Base-by-base conservation (phyloP, 2,113 vertebrate genomes). In the Ailurus styani region DNA sequence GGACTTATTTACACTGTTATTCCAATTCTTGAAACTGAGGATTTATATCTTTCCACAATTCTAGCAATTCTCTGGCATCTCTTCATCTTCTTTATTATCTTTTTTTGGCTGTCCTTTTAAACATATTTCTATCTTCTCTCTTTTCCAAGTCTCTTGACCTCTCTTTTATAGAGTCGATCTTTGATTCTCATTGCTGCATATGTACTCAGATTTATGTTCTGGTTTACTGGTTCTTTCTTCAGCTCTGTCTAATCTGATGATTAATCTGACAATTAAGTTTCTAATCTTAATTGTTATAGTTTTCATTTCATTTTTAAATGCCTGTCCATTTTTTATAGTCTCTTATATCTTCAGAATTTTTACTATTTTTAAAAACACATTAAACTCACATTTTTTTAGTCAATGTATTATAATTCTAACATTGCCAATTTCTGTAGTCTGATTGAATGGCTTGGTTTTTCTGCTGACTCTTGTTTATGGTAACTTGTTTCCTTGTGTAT, bases 311-410 rank as follows among this genome's bases (percentile, higher is more conserved):
- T 82, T 70, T 60, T 3, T 47, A 47, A 77, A 91, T 83, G 17
- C n/a, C 7, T 91, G 13, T 57, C 13, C 40, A 73, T n/a, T 78
- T 87, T 95, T 93, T 64, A 83, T 45, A 77, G 50, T 57, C 55
- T 93, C 37, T 77, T 95, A 34, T 87, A 87, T 93, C 34, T 70
- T 85, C 17, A 91, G 91, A 20, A 91, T 52, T 88, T 90, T 79
- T 25, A 72, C 3, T 52, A n/a, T 79, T 87, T 89, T 93, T 21
- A 78, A 52, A 93, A 93, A 86, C 42, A 55, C 34, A 89, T 55
- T 66, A 45, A 85, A 54, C 6, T 87, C 25, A 21, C 34, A 23
- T 25, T 70, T 25, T n/a, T 89, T 50, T 40, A 83, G 72, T 54
- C 64, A 84, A 17, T 54, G 25, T 60, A 75, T 29, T 89, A 45